Conservation (phyloP, 2,797 vertebrate genomes). For the Margarornis squamiger region DNA sequence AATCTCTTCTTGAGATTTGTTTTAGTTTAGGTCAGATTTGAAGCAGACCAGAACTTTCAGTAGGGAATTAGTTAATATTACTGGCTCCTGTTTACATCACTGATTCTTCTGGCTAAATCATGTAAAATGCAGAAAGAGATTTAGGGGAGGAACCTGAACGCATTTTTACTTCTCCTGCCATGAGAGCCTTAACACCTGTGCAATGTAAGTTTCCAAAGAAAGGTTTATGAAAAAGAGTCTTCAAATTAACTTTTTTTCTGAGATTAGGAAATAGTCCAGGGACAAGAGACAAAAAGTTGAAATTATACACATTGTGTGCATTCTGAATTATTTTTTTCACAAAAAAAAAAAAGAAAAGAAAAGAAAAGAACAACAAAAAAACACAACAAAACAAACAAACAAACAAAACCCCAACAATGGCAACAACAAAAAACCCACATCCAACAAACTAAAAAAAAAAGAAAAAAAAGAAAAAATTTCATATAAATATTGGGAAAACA, state of each 20-base stretch:
- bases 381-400: too few relatives aligned
- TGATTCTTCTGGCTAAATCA: background rate
- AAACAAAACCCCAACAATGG: too few relatives aligned
- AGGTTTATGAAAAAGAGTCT: background rate
- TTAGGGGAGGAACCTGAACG: background rate
- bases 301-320: fast-evolving
- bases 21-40: background rate
- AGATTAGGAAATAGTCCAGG: background rate
- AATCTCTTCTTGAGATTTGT: background rate
- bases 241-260: background rate
- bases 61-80: background rate
- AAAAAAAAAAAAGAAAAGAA: background rate
- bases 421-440: background rate
- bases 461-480: background rate
- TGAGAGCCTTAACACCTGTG: background rate
- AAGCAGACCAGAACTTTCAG: background rate
- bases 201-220: background rate
- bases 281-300: background rate
- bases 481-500: background rate
- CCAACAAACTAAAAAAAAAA: background rate
- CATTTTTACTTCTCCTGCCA: background rate
- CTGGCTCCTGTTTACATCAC: background rate
- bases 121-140: background rate
- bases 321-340: background rate
- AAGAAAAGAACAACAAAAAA: background rate